Evolutionary conservation across 2,113 vertebrate species (phyloP).

Genomic region (Pogona vitticeps): DNA sequence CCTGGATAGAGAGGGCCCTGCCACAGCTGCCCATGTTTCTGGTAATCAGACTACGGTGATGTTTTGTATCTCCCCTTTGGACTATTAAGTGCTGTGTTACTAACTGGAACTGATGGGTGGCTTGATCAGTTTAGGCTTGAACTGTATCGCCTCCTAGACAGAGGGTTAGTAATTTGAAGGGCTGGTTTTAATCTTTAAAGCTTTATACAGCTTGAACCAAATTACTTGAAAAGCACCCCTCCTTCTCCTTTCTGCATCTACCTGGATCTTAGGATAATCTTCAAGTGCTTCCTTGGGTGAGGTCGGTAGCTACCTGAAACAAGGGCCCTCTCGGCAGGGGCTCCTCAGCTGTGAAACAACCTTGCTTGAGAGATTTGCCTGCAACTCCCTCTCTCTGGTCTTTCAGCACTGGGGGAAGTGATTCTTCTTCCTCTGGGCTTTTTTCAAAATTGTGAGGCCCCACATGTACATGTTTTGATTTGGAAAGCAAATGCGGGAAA

Average conservation of each 20-base stretch:
- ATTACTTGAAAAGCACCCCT: background rate
- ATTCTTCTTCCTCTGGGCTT: no score
- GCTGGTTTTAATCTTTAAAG: background rate
- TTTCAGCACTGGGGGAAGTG: no score
- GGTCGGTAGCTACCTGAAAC: no score
- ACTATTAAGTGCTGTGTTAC: background rate
- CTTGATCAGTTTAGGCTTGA: background rate
- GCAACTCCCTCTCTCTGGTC: no score
- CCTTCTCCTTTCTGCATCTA: background rate
- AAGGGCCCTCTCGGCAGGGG: no score
- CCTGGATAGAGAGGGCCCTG: background rate
- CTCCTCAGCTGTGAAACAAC: background rate
- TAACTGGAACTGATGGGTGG: background rate
- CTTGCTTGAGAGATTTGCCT: no score
- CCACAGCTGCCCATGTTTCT: background rate
- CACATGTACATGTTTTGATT: no score
- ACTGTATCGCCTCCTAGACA: background rate
- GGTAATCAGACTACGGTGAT: no score
- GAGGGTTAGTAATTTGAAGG: background rate
- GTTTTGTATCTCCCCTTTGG: background rate
- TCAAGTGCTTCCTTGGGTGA: no score
- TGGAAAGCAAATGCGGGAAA: background rate
- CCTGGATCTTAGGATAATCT: background rate
- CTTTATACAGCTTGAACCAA: background rate
- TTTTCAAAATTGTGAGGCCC: no score